Percentiles rank a stretch among this genome's conserved stretches.
phyloP scores from a whole-genome alignment of 2,797 vertebrate genomes.

The Acrossocheilus fasciatus region DNA sequence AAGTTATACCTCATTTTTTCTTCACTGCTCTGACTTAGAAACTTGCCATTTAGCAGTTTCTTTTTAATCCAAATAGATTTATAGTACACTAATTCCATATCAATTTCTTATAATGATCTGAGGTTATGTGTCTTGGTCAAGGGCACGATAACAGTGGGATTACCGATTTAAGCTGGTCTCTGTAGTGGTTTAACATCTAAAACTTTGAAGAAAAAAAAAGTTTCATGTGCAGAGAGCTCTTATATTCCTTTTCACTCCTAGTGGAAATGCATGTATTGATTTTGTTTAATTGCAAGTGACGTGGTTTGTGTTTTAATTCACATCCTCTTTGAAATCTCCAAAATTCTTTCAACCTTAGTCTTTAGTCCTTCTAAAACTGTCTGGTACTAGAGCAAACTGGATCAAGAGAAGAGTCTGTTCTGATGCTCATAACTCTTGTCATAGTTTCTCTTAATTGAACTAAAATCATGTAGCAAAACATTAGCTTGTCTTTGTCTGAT shows the following conservation, averaged over 20 bases:
- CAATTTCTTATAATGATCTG: slow-evolving; percentile 9
- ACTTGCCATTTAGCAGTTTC: not conserved
- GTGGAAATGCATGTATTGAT: slow-evolving; percentile 31
- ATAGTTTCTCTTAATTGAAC: not conserved
- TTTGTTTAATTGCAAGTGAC: slow-evolving; percentile 24
- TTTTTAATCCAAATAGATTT: not conserved
- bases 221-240: not conserved
- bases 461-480: not conserved
- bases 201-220: not conserved
- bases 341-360: not conserved
- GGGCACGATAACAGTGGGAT: slow-evolving; percentile 10
- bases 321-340: slow-evolving; percentile 15
- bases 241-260: slow-evolving; percentile 15
- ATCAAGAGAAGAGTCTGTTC: not conserved
- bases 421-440: not conserved
- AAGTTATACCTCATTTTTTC: not conserved
- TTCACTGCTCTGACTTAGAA: not conserved
- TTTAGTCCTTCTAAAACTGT: not conserved
- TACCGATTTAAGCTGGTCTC: slow-evolving; percentile 11
- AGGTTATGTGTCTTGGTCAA: not conserved
- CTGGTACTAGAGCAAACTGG: not conserved
- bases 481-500: not conserved
- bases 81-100: slow-evolving; percentile 20
- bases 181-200: not conserved
- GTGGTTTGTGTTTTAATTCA: slow-evolving; percentile 32